A percentile compares a stretch with the other conserved stretches of the same genome.
Conservation (phyloP, 2,113 vertebrate genomes). For the Argyrosomus japonicus region DNA sequence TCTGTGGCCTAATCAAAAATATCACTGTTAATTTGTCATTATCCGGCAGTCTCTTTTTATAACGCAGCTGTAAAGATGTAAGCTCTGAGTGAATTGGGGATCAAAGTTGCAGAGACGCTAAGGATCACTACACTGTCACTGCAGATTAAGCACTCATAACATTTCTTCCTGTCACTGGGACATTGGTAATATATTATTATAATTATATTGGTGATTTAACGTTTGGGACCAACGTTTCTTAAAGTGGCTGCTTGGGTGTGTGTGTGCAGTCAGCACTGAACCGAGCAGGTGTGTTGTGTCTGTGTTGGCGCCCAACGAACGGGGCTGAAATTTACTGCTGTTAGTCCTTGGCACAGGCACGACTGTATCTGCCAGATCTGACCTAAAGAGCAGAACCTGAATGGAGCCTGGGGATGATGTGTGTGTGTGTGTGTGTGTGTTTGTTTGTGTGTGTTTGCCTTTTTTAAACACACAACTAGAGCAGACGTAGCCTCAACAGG, state of each 20-base stretch:
- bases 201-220: no score
- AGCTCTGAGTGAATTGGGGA: constrained; percentile 3
- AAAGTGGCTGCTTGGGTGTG: neutral
- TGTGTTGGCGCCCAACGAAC: constrained; percentile 23
- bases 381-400: constrained; percentile 35
- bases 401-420: neutral
- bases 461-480: constrained; percentile 3
- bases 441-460: neutral
- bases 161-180: neutral
- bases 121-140: constrained; percentile 4
- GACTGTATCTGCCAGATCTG: constrained; percentile 19
- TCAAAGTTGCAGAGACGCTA: constrained; percentile 1
- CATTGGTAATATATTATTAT: neutral
- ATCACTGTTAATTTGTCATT: constrained; percentile 16
- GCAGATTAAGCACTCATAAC: neutral
- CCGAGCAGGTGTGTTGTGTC: constrained; percentile 24
- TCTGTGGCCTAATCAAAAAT: neutral
- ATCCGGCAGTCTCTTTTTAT: constrained; percentile 10
- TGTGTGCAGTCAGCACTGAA: neutral
- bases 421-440: neutral
- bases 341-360: constrained; percentile 6
- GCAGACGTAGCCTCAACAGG: constrained; percentile 31
- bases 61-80: neutral
- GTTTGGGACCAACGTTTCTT: no score
- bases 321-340: constrained; percentile 17